Conservation (phyloP, 2,113 vertebrate species). For the Aplodontia rufa region DNA sequence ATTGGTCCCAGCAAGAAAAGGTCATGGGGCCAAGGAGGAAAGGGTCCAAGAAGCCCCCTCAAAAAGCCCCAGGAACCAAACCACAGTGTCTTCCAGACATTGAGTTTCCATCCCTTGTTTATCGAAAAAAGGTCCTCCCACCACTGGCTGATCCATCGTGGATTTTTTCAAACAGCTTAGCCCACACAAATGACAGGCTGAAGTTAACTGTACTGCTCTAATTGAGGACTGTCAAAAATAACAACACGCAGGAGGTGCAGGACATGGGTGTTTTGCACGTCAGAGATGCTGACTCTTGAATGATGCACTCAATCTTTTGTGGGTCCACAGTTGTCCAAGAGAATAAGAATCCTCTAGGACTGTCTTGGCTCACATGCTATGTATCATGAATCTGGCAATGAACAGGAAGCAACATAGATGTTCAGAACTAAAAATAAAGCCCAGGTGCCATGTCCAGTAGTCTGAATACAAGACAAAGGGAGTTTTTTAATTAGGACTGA, state of each 20-base stretch:
- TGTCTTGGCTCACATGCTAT: conserved; percentile 52
- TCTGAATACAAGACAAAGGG: conserved; percentile 57
- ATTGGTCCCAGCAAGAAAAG: not conserved
- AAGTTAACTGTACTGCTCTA: conserved; percentile 77
- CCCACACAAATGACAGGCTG: conserved; percentile 83
- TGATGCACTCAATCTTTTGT: conserved; percentile 60
- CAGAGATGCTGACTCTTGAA: conserved; percentile 53
- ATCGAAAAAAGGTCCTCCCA: conserved; percentile 65
- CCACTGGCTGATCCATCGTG: conserved; percentile 46
- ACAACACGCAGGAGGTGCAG: conserved; percentile 50
- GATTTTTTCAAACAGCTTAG: conserved; percentile 75
- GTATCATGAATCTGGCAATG: conserved; percentile 48
- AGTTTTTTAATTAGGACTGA: conserved; percentile 73
- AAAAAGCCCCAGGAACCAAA: conserved; percentile 24
- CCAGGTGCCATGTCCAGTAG: conserved; percentile 61
- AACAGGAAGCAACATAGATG: conserved; percentile 60
- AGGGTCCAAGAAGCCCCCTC: not conserved
- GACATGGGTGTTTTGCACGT: conserved; percentile 53
- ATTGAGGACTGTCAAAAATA: conserved; percentile 86
- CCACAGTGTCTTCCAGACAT: conserved; percentile 68
- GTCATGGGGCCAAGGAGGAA: not conserved
- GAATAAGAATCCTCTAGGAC: conserved; percentile 57
- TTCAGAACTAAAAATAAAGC: conserved; percentile 69
- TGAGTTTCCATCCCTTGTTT: conserved; percentile 80
- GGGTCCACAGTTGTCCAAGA: conserved; percentile 56